Evolutionary conservation across 2,113 vertebrate species (phyloP).

Genomic region (Furnarius figulus): DNA sequence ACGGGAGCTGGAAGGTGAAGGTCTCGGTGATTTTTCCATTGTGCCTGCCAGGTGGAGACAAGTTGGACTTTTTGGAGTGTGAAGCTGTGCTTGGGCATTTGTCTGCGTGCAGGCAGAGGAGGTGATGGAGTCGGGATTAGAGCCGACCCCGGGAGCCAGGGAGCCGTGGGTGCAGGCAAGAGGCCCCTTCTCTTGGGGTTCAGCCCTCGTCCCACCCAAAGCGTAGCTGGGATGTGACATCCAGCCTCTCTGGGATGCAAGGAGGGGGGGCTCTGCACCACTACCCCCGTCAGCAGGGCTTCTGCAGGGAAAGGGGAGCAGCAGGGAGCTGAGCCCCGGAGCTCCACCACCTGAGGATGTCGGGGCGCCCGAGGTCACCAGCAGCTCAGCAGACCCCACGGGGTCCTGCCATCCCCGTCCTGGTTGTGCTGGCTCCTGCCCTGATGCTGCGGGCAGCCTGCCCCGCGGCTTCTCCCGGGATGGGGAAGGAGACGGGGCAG

Average conservation of each 20-base stretch:
- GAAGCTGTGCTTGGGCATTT: constrained; percentile 50
- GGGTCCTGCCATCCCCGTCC: not conserved
- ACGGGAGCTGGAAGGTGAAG: constrained; percentile 56
- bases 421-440: not conserved
- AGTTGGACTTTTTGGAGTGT: constrained; percentile 36
- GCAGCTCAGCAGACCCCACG: not conserved
- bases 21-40: constrained; percentile 58
- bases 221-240: not conserved
- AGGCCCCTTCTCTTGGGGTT: not conserved
- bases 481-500: not conserved
- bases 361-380: not conserved
- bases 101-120: constrained; percentile 18
- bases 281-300: not conserved
- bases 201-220: rapidly evolving
- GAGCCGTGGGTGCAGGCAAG: not conserved
- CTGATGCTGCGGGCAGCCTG: not conserved
- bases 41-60: constrained; percentile 61
- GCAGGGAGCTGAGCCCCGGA: not conserved
- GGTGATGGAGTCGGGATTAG: not conserved
- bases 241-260: not conserved
- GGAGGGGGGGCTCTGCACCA: not conserved
- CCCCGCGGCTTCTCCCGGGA: not conserved
- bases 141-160: not conserved
- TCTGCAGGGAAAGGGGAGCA: not conserved
- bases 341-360: rapidly evolving